Evolutionary conservation across 2,113 vertebrate species (phyloP), one percentile per base, ranked within the genome.

Genomic region (Cettia cetti): DNA sequence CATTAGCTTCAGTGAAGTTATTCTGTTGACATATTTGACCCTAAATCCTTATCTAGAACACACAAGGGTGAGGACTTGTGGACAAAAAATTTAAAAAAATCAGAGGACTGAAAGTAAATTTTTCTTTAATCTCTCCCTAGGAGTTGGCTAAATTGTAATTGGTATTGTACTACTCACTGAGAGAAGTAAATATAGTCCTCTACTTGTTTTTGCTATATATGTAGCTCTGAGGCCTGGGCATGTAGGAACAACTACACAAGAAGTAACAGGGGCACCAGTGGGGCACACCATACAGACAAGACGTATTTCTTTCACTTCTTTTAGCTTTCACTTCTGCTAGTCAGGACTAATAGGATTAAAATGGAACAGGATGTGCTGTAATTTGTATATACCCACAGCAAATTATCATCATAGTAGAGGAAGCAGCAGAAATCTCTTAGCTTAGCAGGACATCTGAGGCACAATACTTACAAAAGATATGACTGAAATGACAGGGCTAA

Each of bases 1-100:
- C 77, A 91, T 94, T 94, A 95, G 69, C 77, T 95, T 75, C 80
- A 89, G 60, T 23, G 26, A 76, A 94, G 76, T 84, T 95, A 92
- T 47, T 72, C 56, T 81, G 52, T 65, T 92, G 86, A 91, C 83
- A 94, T 75, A 86, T 68, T 92, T 86, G 80, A 94, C 57, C 77
- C 77, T 50, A 71, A 89, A 44, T 44, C 47, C 89, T 86, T 86
- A 88, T 80, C 52, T 79, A 82, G 74, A 95, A 89, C 40, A 71
- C 33, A 59, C 20, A 81, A 74, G 31, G 49, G 65, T 89, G 69
- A 89, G 37, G 69, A 91, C 28, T 75, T 79, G 47, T 71, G 69
- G 71, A 75, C 37, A 64, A 90, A 82, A 69, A 69, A 37, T n/a
- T 81, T 91, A 30, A 91, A 81, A 89, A 64, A 20, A 68, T 65